Percentiles rank a stretch among this genome's conserved stretches.
Conservation (phyloP, 2,113 vertebrate species). For the Phodopus roborovskii region DNA sequence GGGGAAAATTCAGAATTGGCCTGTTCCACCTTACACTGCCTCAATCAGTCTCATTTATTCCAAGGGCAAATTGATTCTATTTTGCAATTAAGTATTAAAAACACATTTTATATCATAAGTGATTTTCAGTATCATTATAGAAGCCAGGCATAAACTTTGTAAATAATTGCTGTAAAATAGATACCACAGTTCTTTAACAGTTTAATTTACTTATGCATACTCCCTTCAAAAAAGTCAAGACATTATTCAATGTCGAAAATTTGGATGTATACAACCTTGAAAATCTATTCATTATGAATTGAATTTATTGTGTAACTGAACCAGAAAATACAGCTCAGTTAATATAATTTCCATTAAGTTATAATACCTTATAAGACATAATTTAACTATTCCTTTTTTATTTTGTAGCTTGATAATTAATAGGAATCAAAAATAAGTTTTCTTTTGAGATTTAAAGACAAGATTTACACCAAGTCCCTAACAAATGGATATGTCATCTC, state of each 20-base stretch:
- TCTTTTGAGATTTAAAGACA: not conserved
- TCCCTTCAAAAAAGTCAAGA: not conserved
- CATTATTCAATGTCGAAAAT: not conserved
- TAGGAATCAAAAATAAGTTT: not conserved
- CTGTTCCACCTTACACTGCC: accelerated
- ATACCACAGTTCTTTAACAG: not conserved
- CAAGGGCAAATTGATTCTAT: not conserved
- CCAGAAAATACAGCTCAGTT: not conserved
- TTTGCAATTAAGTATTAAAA: not conserved
- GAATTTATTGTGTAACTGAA: not conserved
- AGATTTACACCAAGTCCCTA: not conserved
- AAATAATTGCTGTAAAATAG: not conserved
- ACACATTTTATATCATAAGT: not conserved
- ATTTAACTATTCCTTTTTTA: not conserved
- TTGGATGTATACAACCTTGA: not conserved
- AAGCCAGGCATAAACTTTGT: not conserved
- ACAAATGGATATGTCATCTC: not conserved
- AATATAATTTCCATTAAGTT: constrained; percentile 17
- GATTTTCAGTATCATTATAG: not conserved
- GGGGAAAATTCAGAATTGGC: not conserved
- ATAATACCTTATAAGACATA: not conserved
- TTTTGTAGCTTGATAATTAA: not conserved
- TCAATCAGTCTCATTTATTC: not conserved
- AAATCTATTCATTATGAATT: constrained; percentile 7
- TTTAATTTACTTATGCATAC: not conserved